Base-by-base conservation (phyloP, 2,888 invertebrate genomes). In the Plagodis pulveraria region DNA sequence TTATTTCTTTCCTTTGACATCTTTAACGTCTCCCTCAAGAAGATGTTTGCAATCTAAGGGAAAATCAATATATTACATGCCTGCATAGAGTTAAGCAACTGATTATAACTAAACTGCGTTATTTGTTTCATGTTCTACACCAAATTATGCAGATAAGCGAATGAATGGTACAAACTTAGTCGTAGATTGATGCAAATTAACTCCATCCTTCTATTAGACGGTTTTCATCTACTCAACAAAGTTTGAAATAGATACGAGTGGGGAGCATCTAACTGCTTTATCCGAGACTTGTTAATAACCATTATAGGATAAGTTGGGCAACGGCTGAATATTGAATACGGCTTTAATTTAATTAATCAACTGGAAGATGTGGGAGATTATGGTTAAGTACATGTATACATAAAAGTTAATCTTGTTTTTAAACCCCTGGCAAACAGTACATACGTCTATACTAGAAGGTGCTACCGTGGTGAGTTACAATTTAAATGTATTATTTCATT, bases 91-190 rank as follows among this genome's bases (percentile, higher is more conserved):
- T 50, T 35, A 44, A 38, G 44, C 40, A 40, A 48, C 55, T 56
- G 52, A 36, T 55, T 44, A 42, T 33, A 47, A 41, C 32, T 52
- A 38, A 52, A 49, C 49, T 35, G 42, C 45, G 46, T 49, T 86
- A 88, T 87, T 89, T 85, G 81, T 86, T 87, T 84, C 87, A 81
- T 87, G 84, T 84, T 86, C 83, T 80, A 84, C 85, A 83, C 72
- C 81, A 86, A 89, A 90, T 91, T 89, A 89, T 91, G 87, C 80
- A 89, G 89, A 90, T 90, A 88, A 87, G 88, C 84, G 82, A 88
- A 80, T 87, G 86, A 89, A 89, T 88, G 80, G 86, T 71, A 76
- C 80, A 82, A 90, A 91, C 89, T 90, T 89, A 80, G 81, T 77
- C 84, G 77, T 83, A 78, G 84, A 85, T 81, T 84, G 83, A 85